These are phyloP conservation scores for Drosophila recens DNA, from an alignment of 2,888 invertebrate species.

Conservation along the genomic window DNA sequence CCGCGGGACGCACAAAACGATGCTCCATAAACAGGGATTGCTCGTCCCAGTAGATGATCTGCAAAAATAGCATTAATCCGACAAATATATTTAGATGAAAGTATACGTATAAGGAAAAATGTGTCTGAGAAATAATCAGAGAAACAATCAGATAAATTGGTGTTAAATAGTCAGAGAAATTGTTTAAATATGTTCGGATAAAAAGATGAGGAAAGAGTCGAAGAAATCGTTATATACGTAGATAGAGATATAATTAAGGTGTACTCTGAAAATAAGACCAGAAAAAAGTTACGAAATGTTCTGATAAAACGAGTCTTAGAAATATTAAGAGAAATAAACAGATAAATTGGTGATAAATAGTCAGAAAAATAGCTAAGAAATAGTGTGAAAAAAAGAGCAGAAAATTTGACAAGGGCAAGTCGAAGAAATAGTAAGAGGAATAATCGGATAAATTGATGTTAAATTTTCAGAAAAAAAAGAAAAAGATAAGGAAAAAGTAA, in stretches of 20 bases:
- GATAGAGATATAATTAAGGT: too few species aligned
- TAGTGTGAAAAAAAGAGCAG: too few species aligned
- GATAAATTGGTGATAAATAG: not conserved
- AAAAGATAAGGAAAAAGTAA: not conserved
- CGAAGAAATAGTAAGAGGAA: not conserved
- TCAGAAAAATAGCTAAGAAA: not conserved
- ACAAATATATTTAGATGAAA: not conserved
- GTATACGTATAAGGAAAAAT: not conserved
- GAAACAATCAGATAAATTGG: not conserved
- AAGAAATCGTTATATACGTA: too few species aligned
- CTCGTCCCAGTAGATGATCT: slow-evolving; percentile 95
- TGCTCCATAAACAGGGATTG: slow-evolving; percentile 94
- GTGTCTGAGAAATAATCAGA: not conserved
- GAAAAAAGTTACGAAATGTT: too few species aligned
- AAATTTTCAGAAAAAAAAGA: too few species aligned
- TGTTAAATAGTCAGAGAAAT: not conserved
- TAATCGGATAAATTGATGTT: too few species aligned
- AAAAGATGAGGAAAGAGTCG: too few species aligned
- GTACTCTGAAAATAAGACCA: too few species aligned
- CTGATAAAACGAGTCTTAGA: not conserved
- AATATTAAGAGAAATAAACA: not conserved
- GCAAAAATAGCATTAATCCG: slow-evolving; percentile 30
- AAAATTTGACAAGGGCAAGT: not conserved
- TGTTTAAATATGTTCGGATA: too few species aligned
- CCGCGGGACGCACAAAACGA: slow-evolving; percentile 90